A percentile compares a stretch with the other conserved stretches of the same genome.
These are phyloP conservation scores for Triplophysa siluroides DNA, from an alignment of 2,113 vertebrate genomes.

Conservation along the genomic window DNA sequence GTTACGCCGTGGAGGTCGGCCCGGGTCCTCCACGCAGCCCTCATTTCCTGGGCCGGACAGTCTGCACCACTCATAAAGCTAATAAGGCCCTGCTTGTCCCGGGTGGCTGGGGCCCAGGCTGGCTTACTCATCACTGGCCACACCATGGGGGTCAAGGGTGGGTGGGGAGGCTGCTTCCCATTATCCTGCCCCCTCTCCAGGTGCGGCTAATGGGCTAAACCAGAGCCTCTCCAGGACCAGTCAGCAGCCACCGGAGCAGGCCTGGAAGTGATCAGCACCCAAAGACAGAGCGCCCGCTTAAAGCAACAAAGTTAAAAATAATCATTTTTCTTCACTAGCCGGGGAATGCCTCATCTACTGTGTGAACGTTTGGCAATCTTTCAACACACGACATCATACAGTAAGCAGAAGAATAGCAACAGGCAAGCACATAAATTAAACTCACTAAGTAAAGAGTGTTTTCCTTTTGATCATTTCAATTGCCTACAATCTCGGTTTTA, in stretches of 20 bases:
- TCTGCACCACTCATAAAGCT: slow-evolving; percentile 86
- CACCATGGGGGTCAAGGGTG: slow-evolving; percentile 64
- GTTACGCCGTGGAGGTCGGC: slow-evolving; percentile 80
- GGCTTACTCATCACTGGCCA: slow-evolving; percentile 66
- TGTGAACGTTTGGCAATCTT: neutral
- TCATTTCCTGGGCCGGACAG: slow-evolving; percentile 91
- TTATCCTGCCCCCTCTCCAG: slow-evolving; percentile 78
- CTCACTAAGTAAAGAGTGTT: neutral
- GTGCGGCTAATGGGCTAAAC: slow-evolving; percentile 88
- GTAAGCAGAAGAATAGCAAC: neutral
- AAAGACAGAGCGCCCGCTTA: slow-evolving; percentile 23
- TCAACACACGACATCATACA: neutral
- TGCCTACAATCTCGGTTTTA: neutral
- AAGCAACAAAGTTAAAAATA: slow-evolving; percentile 20
- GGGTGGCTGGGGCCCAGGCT: slow-evolving; percentile 67
- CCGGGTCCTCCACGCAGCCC: slow-evolving; percentile 75
- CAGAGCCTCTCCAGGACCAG: slow-evolving; percentile 76
- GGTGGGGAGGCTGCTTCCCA: slow-evolving; percentile 78
- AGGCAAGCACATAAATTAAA: neutral
- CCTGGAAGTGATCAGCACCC: slow-evolving; percentile 79
- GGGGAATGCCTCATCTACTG: neutral
- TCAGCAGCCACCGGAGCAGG: slow-evolving; percentile 71
- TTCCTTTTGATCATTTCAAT: neutral
- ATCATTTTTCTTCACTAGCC: slow-evolving; percentile 12
- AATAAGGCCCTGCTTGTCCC: slow-evolving; percentile 83